Conservation (phyloP, 2,797 vertebrate species). For the Acanthopagrus latus region DNA sequence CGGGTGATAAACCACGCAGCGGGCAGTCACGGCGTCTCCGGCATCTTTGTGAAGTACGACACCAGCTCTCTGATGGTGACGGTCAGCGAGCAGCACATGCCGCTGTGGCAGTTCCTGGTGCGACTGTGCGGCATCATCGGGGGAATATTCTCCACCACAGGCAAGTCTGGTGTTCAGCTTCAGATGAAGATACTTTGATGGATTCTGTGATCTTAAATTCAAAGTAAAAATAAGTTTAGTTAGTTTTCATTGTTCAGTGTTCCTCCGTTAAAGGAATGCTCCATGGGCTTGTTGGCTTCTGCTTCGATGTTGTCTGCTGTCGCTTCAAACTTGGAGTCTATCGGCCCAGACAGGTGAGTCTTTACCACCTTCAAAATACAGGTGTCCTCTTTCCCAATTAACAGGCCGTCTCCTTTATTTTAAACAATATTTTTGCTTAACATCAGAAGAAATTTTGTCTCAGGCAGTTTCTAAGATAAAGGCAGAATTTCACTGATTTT, state of each 20-base stretch:
- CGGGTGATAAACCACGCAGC: conserved; percentile 94
- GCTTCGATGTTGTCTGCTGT: conserved; percentile 91
- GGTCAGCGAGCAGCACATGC: conserved; percentile 95
- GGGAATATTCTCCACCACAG: conserved; percentile 97
- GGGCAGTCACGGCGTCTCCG: conserved; percentile 94
- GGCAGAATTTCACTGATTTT: no score
- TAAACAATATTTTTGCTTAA: neutral
- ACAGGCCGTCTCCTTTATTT: neutral
- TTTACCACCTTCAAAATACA: neutral
- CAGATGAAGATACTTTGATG: no score
- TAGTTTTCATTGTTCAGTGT: neutral
- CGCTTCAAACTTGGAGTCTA: conserved; percentile 89
- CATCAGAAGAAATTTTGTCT: neutral
- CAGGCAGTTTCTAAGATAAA: no score
- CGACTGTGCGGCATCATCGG: conserved; percentile 93
- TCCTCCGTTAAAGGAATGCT: conserved; percentile 88
- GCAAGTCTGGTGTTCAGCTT: conserved; percentile 58
- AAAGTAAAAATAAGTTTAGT: neutral
- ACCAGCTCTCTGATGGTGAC: conserved; percentile 96
- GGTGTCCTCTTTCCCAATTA: neutral
- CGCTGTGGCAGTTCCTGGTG: conserved; percentile 94
- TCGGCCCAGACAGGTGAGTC: conserved; percentile 75
- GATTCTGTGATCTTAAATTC: neutral
- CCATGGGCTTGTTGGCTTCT: conserved; percentile 91
- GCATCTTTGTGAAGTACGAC: conserved; percentile 95